Evolutionary conservation across 2,888 invertebrate genomes (phyloP).

Genomic region (Crossocerus cetratus): DNA sequence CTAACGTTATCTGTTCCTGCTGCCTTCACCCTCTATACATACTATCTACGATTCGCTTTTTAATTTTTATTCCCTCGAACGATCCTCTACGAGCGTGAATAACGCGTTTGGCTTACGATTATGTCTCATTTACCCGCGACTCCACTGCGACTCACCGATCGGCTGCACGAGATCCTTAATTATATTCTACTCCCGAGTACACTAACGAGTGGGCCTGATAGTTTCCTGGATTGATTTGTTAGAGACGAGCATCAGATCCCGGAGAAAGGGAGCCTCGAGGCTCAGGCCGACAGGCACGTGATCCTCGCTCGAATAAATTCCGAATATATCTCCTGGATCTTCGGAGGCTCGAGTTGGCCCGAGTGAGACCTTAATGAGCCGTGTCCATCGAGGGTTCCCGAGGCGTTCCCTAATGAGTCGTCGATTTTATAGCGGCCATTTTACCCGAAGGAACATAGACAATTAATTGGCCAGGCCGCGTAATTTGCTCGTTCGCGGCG

Average conservation of each 20-base stretch:
- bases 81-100: conserved; percentile 16
- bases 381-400: conserved; percentile 56
- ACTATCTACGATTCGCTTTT: conserved; percentile 36
- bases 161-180: no score
- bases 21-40: conserved; percentile 23
- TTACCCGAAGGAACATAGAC: conserved; percentile 56
- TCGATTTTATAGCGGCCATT: conserved; percentile 62
- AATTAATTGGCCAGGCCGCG: conserved; percentile 60
- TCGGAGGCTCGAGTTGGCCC: background rate
- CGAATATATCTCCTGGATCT: background rate
- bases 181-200: background rate
- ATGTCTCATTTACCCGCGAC: conserved; percentile 40
- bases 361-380: conserved; percentile 59
- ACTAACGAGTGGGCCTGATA: no score
- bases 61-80: conserved; percentile 43
- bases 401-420: conserved; percentile 64
- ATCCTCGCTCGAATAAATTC: background rate
- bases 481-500: conserved; percentile 31
- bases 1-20: conserved; percentile 44
- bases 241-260: no score
- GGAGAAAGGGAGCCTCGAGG: background rate
- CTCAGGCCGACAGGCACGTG: background rate
- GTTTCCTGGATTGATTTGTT: no score
- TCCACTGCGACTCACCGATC: background rate
- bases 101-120: conserved; percentile 24